These are phyloP conservation scores for Orbicella faveolata DNA, from an alignment of 64 coral and sea anemone species.

Conservation along the genomic window DNA sequence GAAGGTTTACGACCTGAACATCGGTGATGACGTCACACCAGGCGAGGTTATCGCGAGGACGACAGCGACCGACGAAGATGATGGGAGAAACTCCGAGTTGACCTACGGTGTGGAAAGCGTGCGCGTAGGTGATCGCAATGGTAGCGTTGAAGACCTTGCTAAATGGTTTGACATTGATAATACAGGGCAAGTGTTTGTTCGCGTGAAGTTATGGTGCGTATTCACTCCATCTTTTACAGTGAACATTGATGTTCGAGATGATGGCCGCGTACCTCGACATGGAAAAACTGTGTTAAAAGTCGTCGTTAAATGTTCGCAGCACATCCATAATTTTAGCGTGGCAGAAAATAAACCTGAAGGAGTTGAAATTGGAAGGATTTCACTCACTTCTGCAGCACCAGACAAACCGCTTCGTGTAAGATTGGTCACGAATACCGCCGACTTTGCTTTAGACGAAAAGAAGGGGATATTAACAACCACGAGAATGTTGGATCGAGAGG, in stretches of 20 bases:
- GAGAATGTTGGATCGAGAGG: conserved; percentile 71
- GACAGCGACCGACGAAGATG: conserved; percentile 26
- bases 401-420: conserved; percentile 47
- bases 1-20: background rate
- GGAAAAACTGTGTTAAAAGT: conserved; percentile 53
- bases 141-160: conserved; percentile 7
- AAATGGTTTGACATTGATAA: conserved; percentile 41
- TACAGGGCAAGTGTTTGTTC: conserved; percentile 49
- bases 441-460: conserved; percentile 53
- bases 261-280: conserved; percentile 58
- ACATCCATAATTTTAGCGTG: conserved; percentile 58
- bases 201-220: conserved; percentile 72
- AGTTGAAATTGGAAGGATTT: conserved; percentile 61
- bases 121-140: conserved; percentile 4
- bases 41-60: background rate
- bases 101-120: conserved; percentile 32
- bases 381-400: conserved; percentile 10
- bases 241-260: conserved; percentile 60
- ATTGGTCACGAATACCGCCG: background rate
- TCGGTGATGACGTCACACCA: conserved; percentile 36
- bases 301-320: conserved; percentile 45
- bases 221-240: conserved; percentile 73
- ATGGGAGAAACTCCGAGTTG: conserved; percentile 33
- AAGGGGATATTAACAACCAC: conserved; percentile 56
- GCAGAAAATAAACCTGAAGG: conserved; percentile 47